Evolutionary conservation across 2,888 invertebrate genomes (phyloP).

Genomic region (Eupithecia tripunctaria): DNA sequence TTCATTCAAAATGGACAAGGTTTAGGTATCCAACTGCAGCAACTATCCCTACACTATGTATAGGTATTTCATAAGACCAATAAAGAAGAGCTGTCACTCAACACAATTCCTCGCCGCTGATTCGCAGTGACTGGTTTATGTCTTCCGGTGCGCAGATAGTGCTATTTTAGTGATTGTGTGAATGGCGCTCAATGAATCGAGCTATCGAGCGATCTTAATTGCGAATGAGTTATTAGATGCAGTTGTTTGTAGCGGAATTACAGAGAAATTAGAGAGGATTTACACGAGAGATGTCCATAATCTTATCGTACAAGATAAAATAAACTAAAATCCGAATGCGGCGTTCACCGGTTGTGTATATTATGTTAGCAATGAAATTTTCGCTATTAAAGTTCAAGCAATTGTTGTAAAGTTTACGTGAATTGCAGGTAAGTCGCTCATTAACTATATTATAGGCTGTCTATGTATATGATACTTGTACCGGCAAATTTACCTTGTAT

Average conservation of each 20-base stretch:
- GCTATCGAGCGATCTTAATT: conserved; percentile 49
- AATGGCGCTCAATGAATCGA: conserved; percentile 66
- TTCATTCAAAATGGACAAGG: no score
- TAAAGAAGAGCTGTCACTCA: conserved; percentile 11
- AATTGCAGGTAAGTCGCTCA: no score
- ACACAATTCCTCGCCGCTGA: conserved; percentile 52
- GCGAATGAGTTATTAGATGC: conserved; percentile 26
- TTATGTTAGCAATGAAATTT: no score
- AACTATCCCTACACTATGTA: neutral
- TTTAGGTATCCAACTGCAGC: no score
- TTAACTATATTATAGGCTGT: no score
- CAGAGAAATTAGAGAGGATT: neutral
- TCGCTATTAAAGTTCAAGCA: no score
- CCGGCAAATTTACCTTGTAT: no score
- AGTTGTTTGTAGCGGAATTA: conserved; percentile 5
- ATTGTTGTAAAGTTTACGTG: no score
- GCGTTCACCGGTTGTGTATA: no score
- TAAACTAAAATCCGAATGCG: no score
- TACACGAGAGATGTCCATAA: neutral
- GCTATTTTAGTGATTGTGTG: conserved; percentile 67
- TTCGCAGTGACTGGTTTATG: conserved; percentile 72
- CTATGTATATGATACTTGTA: no score
- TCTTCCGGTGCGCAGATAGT: conserved; percentile 73
- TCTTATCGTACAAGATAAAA: no score
- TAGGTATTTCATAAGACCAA: neutral